Evolutionary conservation across 2,888 invertebrate species (phyloP).

Genomic region (Pandemis corylana): DNA sequence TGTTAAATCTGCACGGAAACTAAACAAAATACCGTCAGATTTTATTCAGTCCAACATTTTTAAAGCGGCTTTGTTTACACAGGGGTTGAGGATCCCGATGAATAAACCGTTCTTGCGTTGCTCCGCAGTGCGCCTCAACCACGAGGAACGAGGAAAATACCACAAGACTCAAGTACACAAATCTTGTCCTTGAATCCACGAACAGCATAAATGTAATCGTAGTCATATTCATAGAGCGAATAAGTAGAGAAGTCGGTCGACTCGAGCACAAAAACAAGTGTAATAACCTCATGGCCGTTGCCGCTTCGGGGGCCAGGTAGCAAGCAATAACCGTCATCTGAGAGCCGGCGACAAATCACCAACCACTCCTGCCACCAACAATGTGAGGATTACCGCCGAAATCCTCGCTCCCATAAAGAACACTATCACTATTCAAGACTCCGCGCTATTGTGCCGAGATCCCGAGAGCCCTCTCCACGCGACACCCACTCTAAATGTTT

Average conservation of each 20-base stretch:
- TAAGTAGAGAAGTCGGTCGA: slow-evolving; percentile 35
- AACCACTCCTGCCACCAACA: slow-evolving; percentile 42
- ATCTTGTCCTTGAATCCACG: slow-evolving; percentile 28
- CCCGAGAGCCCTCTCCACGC: slow-evolving; percentile 41
- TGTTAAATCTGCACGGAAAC: not conserved
- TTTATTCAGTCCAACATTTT: not conserved
- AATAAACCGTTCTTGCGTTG: not conserved
- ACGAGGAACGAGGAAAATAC: slow-evolving; percentile 34
- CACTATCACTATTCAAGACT: slow-evolving; percentile 44
- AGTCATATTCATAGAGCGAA: slow-evolving; percentile 40
- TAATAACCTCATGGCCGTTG: slow-evolving; percentile 56
- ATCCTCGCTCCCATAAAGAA: slow-evolving; percentile 40
- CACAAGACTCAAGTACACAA: slow-evolving; percentile 14
- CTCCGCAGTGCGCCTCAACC: not conserved
- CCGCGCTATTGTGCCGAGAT: slow-evolving; percentile 44
- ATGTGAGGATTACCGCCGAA: slow-evolving; percentile 45
- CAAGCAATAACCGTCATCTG: slow-evolving; percentile 46
- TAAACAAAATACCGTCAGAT: not conserved
- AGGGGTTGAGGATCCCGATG: not conserved
- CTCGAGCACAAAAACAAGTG: slow-evolving; percentile 50
- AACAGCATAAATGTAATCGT: slow-evolving; percentile 33
- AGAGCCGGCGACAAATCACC: slow-evolving; percentile 45
- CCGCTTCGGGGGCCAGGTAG: slow-evolving; percentile 52
- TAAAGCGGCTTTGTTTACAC: not conserved
- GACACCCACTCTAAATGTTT: slow-evolving; percentile 44